phyloP scores from a whole-genome alignment of 2,113 vertebrate species.

The Pan troglodytes region NHGRI_mPanTro3-v2.1_pri NC_072419.2:8477501-8478000 shows the following conservation, averaged over 20 bases:
- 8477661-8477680: rapidly evolving
- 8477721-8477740: rapidly evolving
- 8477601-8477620: neutral
- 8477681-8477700: neutral
- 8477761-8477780: no score
- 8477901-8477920: no score
- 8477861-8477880: no score
- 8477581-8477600: neutral
- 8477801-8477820: neutral
- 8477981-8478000: neutral
- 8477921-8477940: no score
- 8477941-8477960: neutral
- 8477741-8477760: neutral
- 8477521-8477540: neutral
- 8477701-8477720: rapidly evolving
- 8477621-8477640: neutral
- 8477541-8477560: neutral
- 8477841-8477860: no score
- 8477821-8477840: no score
- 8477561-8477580: neutral
- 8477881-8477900: no score
- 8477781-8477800: neutral
- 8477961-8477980: rapidly evolving
- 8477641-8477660: neutral
- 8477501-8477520: neutral